Base-by-base conservation (phyloP, 2,113 vertebrate genomes). In the Cephalopholis sonnerati region DNA sequence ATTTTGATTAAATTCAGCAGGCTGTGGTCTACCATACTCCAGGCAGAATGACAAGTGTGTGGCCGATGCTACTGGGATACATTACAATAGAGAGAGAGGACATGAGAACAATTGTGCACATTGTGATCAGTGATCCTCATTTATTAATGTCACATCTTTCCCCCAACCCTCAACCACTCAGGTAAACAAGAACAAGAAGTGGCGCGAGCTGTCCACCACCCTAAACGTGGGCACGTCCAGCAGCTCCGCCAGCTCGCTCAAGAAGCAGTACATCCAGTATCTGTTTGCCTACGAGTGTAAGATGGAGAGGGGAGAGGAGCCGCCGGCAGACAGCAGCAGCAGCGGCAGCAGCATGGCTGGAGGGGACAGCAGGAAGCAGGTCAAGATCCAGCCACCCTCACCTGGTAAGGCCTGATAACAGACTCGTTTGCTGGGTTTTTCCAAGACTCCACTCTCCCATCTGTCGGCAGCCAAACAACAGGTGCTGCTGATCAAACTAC, bases 161-260 rank as follows among this genome's bases (percentile, higher is more conserved):
- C 50, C 2, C 15, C 53, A 29, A 62, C 32, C 59, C n/a, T 65
- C 22, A 27, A 77, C 82, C 61, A 8, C 65, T 87, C 86, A 98
- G 98, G 97, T 98, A 79, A 99, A 99, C 95, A 99, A 99, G 95
- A 99, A 98, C 95, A 99, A 99, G 94, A 99, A 99, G 93, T 99
- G 98, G 98, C 96, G 97, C 12, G 98, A 99, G 92, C 94, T 99
- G 92, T 95, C 98, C 77, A 96, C 95, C 86, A 96, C 87, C 77
- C 94, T 99, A 61, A 97, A 95, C 10, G 96, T 99, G 44, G 98
- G 98, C 50, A 98, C 97, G 1, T 99, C 98, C 0, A 98, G 97
- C 96, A 98, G 97, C 2, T 96, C 97, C 0, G 97, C 98, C 68
- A 99, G 98, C 94, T 96, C 97, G 11, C 96, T 99, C 88, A 99